A percentile compares a stretch with the other conserved stretches of the same genome.
phyloP scores from a whole-genome alignment of 53 echinoderm and acorn worm species.

The Crossaster papposus region DNA sequence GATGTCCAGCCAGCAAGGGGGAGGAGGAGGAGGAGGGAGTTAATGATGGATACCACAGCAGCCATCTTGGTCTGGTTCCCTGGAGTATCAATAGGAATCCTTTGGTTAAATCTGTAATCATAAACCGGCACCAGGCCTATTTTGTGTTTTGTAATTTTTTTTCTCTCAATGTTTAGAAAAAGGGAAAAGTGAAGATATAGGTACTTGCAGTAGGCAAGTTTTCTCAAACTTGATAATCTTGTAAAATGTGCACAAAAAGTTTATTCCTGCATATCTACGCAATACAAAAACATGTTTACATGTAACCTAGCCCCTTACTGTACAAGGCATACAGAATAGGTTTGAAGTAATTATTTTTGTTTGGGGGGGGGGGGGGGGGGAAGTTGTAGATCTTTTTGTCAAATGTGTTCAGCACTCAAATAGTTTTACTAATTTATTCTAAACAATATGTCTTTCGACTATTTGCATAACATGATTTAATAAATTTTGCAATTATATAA shows the following conservation, averaged over 20 bases:
- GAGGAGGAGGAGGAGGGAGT: slow-evolving; percentile 69
- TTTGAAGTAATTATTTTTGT: too few relatives aligned
- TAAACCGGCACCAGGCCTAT: neutral
- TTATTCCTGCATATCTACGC: too few relatives aligned
- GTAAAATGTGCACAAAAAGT: too few relatives aligned
- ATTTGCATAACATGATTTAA: neutral
- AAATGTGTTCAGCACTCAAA: neutral
- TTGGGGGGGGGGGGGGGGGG: too few relatives aligned
- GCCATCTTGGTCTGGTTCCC: slow-evolving; percentile 3
- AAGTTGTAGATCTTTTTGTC: neutral
- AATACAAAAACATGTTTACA: too few relatives aligned
- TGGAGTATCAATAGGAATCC: neutral
- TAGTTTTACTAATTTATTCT: neutral
- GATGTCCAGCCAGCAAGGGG: slow-evolving; percentile 80
- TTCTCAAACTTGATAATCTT: too few relatives aligned
- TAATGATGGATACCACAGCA: neutral
- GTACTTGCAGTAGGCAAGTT: too few relatives aligned
- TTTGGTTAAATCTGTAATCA: neutral
- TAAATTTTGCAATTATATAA: neutral
- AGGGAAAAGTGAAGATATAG: too few relatives aligned
- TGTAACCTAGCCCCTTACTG: too few relatives aligned
- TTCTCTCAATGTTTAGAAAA: neutral
- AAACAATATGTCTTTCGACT: neutral
- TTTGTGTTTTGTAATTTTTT: neutral
- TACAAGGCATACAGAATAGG: too few relatives aligned